Percentiles rank a stretch among this genome's conserved stretches.
Evolutionary conservation across 2,113 vertebrate genomes (phyloP).

Genomic region (Oxyruncus cristatus): DNA sequence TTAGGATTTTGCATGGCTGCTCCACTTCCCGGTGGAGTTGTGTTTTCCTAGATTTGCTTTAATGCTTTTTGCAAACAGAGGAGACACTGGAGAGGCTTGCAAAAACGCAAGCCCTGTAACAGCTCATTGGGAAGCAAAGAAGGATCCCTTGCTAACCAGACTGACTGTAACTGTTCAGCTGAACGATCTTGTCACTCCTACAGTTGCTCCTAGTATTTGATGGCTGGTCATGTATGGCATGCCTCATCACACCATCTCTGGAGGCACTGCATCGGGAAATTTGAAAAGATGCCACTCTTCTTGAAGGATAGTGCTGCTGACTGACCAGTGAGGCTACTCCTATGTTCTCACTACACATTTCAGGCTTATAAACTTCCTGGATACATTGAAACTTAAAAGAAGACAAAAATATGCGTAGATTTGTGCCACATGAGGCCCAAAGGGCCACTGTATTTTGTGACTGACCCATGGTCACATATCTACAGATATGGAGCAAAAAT

Average conservation of each 20-base stretch:
- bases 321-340: background rate
- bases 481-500: background rate
- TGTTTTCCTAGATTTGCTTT: slow-evolving; percentile 23
- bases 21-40: background rate
- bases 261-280: background rate
- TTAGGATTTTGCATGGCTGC: slow-evolving; percentile 15
- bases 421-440: fast-evolving
- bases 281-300: background rate
- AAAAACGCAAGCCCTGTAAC: background rate
- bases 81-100: background rate
- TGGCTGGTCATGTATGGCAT: background rate
- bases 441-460: background rate
- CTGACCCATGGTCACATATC: background rate
- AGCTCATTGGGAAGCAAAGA: background rate
- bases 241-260: slow-evolving; percentile 7
- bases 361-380: background rate
- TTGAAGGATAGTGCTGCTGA: background rate
- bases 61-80: slow-evolving; percentile 9
- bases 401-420: background rate
- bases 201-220: background rate
- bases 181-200: background rate
- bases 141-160: slow-evolving; percentile 16
- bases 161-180: background rate
- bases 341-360: background rate
- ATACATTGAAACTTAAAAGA: background rate